Percentiles rank a stretch among this genome's conserved stretches.
Conservation (phyloP, 2,113 vertebrate genomes). For the Corythornis madagascariensis region DNA sequence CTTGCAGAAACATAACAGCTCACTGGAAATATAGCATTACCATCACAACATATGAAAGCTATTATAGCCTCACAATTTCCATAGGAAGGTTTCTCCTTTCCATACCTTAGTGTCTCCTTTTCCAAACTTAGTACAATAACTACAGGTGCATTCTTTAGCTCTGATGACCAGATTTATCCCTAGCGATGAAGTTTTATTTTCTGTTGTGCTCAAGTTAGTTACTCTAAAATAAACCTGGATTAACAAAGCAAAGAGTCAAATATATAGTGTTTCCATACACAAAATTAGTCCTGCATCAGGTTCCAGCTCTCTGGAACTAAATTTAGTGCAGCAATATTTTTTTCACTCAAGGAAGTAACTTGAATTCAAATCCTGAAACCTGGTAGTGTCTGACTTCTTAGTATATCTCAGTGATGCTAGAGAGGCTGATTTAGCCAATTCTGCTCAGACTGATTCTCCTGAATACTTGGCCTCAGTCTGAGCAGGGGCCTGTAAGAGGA, state of each 20-base stretch:
- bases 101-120: not conserved
- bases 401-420: not conserved
- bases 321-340: not conserved
- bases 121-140: not conserved
- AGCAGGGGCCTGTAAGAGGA: not conserved
- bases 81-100: not conserved
- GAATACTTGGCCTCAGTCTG: slow-evolving; percentile 22
- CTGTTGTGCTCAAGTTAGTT: not conserved
- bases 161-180: not conserved
- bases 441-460: not conserved
- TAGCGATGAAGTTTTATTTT: not conserved
- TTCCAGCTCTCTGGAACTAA: not conserved
- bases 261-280: not conserved
- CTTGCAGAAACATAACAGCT: not conserved
- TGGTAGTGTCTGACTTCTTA: not conserved
- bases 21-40: not conserved
- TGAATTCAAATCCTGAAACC: slow-evolving; percentile 3
- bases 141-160: not conserved
- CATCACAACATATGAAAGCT: not conserved
- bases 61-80: not conserved
- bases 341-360: not conserved
- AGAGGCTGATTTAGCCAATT: not conserved
- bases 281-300: not conserved
- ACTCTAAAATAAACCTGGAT: not conserved
- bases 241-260: not conserved